These are phyloP conservation scores for Himalopsyche tibetana DNA, from an alignment of 2,888 invertebrate species.

Conservation along the genomic window DNA sequence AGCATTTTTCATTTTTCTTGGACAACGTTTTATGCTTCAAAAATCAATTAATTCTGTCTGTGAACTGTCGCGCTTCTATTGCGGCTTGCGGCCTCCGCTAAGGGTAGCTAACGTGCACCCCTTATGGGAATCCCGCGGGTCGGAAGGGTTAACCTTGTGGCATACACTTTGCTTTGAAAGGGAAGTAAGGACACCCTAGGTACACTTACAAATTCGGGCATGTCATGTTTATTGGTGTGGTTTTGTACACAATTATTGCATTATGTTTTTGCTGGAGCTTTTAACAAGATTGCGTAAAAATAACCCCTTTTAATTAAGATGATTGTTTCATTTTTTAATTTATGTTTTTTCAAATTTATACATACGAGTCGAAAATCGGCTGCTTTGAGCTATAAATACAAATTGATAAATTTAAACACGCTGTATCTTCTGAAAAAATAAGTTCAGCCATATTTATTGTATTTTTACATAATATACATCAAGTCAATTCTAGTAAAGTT, in stretches of 20 bases:
- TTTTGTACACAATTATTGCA: slow-evolving; percentile 20
- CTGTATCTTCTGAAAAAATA: too few species aligned
- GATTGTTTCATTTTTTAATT: too few species aligned
- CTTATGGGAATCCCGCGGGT: background rate
- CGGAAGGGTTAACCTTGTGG: slow-evolving; percentile 31
- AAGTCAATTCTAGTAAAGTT: too few species aligned
- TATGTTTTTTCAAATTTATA: too few species aligned
- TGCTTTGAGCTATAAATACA: too few species aligned
- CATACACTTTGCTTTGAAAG: slow-evolving; percentile 34
- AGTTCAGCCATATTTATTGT: too few species aligned
- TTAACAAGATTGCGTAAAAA: background rate
- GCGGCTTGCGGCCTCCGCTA: background rate
- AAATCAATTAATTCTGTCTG: background rate
- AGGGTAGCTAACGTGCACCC: slow-evolving; percentile 26
- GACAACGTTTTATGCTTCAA: too few species aligned
- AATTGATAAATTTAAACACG: too few species aligned
- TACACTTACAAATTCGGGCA: slow-evolving; percentile 26
- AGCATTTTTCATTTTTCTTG: too few species aligned
- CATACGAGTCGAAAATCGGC: too few species aligned
- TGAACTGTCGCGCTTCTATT: background rate
- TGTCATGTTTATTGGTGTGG: slow-evolving; percentile 30
- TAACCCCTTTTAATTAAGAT: background rate
- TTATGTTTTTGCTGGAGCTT: slow-evolving; percentile 1
- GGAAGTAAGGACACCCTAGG: slow-evolving; percentile 31
- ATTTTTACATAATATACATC: too few species aligned